A percentile compares a stretch with the other conserved stretches of the same genome.
These are phyloP conservation scores for Myotis myotis DNA, from an alignment of 2,797 vertebrate species.

Conservation along the genomic window DNA sequence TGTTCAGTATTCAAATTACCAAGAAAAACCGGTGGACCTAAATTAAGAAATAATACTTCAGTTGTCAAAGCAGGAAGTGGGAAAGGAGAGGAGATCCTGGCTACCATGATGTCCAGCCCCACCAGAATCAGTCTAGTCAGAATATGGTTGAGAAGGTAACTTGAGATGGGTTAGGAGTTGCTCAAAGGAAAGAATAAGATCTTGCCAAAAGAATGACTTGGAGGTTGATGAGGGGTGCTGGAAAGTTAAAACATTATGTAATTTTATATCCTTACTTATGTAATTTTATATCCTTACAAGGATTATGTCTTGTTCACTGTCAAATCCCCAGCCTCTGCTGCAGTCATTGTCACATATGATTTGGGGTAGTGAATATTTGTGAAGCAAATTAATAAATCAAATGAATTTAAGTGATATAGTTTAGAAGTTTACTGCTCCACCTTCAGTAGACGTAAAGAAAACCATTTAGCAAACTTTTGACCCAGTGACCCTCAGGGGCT, in stretches of 20 bases:
- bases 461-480: not conserved
- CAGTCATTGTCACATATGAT: not conserved
- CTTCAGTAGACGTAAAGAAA: not conserved
- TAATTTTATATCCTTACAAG: too few relatives aligned
- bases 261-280: not conserved
- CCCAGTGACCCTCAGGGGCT: not conserved
- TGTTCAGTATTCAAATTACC: not conserved
- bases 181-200: not conserved
- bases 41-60: not conserved
- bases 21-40: not conserved
- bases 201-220: not conserved
- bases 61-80: not conserved
- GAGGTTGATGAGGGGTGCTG: not conserved
- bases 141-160: not conserved
- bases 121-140: not conserved
- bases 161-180: not conserved
- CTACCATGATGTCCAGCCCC: not conserved
- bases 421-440: not conserved
- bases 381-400: constrained; percentile 4
- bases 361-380: not conserved
- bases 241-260: not conserved
- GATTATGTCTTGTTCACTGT: not conserved
- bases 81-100: not conserved
- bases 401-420: not conserved
- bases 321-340: not conserved